A percentile compares a stretch with the other conserved stretches of the same genome.
Evolutionary conservation across 2,797 vertebrate genomes (phyloP).

Genomic region (Argentina silus): DNA sequence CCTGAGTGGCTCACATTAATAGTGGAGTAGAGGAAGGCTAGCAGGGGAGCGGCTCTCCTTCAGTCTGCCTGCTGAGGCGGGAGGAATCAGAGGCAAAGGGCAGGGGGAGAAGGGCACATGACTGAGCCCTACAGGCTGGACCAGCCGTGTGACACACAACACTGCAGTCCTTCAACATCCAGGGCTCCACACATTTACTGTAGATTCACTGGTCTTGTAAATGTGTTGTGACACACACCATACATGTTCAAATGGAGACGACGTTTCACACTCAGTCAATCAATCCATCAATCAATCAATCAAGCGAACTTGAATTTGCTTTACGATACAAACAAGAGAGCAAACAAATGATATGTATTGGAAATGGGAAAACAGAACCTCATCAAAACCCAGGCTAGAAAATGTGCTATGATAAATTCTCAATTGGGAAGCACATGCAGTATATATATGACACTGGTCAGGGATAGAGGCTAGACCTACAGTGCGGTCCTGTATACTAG

Average conservation of each 20-base stretch:
- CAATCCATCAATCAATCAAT: no score
- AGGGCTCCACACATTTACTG: not conserved
- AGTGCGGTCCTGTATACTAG: constrained; percentile 18
- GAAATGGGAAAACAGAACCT: no score
- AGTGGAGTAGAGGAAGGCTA: constrained; percentile 10
- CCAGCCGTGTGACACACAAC: constrained; percentile 17
- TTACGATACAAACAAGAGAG: no score
- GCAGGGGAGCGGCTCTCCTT: constrained; percentile 8
- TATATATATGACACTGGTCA: no score
- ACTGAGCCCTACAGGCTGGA: constrained; percentile 21
- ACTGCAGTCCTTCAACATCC: constrained; percentile 10
- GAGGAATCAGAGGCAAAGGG: constrained; percentile 20
- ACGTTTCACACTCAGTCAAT: no score
- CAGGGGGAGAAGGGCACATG: constrained; percentile 28
- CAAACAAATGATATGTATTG: no score
- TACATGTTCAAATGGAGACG: no score
- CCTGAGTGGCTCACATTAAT: constrained; percentile 47
- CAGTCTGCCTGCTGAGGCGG: constrained; percentile 32
- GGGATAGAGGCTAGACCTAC: no score
- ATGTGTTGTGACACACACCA: not conserved
- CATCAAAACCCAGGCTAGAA: no score
- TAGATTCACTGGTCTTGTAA: not conserved
- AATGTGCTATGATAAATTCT: no score
- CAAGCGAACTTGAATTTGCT: no score
- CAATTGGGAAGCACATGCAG: no score